Conservation (phyloP, 2,113 vertebrate genomes). For the Amazona vittata region DNA sequence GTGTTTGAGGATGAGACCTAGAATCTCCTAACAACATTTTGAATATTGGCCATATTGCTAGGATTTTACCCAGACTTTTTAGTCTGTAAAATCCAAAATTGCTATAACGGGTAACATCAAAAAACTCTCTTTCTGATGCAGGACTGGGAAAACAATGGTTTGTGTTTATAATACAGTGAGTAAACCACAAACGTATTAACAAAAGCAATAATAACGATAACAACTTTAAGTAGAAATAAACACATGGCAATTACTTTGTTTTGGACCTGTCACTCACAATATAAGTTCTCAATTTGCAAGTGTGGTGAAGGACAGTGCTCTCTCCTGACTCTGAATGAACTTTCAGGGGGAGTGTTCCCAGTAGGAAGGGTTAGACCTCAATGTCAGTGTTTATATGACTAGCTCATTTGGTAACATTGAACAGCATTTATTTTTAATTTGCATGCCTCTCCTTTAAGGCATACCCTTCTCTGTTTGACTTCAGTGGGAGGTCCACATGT, state of each 20-base stretch:
- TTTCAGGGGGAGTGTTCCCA: neutral
- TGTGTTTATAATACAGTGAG: neutral
- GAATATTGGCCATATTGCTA: neutral
- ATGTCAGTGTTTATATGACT: neutral
- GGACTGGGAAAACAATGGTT: neutral
- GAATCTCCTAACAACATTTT: neutral
- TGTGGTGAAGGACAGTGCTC: neutral
- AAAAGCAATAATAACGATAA: neutral
- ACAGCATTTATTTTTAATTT: conserved; percentile 26
- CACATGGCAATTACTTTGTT: neutral
- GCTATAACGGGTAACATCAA: neutral
- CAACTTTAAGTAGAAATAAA: neutral
- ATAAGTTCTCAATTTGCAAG: neutral
- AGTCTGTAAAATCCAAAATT: neutral
- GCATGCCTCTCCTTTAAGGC: conserved; percentile 25
- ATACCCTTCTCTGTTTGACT: neutral
- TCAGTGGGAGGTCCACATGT: conserved; percentile 3
- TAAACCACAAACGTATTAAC: neutral
- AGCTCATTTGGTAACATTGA: neutral
- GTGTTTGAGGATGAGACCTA: neutral
- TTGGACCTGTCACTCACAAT: neutral
- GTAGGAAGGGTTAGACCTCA: neutral
- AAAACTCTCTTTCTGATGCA: neutral
- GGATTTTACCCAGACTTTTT: neutral
- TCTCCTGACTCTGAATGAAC: neutral